A percentile compares a stretch with the other conserved stretches of the same genome.
Conservation (phyloP, 2,113 vertebrate genomes). For the Globicephala melas region DNA sequence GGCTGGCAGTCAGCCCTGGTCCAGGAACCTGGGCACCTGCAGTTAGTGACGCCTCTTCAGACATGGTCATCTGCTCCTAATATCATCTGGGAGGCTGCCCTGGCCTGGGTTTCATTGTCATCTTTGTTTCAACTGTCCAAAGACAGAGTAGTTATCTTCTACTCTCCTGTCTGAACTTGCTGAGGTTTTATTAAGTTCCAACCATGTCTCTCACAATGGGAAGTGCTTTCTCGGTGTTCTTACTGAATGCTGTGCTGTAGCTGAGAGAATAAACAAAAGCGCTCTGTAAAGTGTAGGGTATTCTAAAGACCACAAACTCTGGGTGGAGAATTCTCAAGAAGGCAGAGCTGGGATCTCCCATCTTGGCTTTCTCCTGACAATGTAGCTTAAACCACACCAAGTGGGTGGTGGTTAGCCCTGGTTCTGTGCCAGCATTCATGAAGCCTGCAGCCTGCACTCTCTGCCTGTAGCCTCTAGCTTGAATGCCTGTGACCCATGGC, state of each 20-base stretch:
- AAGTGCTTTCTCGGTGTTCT: background rate
- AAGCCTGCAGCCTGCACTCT: background rate
- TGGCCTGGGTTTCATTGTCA: background rate
- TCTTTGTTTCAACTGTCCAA: background rate
- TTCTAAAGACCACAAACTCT: background rate
- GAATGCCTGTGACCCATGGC: background rate
- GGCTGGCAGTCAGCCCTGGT: no score
- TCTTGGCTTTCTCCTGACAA: background rate
- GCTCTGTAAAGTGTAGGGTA: background rate
- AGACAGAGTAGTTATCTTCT: background rate
- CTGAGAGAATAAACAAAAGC: background rate
- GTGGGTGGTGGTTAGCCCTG: no score
- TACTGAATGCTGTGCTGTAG: background rate
- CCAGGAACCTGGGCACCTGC: no score
- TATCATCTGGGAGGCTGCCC: background rate
- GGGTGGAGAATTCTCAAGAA: background rate
- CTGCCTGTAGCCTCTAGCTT: background rate
- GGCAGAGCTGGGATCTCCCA: background rate
- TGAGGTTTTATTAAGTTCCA: background rate
- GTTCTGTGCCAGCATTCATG: accelerated
- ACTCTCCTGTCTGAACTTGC: background rate
- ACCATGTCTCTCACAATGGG: accelerated
- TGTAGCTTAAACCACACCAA: background rate
- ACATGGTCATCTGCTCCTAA: accelerated
- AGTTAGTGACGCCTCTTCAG: accelerated